Conservation (phyloP, 2,888 invertebrate species). For the Yponomeuta sedellus region DNA sequence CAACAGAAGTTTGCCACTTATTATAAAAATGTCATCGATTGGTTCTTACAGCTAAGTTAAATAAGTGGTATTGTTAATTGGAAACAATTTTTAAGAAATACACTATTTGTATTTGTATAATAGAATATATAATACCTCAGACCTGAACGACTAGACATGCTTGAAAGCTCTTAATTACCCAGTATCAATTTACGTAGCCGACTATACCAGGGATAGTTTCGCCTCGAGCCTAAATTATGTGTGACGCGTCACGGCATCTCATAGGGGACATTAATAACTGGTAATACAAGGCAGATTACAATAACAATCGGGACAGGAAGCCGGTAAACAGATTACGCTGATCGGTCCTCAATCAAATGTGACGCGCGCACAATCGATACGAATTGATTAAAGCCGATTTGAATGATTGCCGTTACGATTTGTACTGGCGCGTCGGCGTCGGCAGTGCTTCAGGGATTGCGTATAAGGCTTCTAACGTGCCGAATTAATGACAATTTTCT, state of each 20-base stretch:
- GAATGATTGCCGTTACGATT: slow-evolving; percentile 54
- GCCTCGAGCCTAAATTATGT: background rate
- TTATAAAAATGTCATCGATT: too few species aligned
- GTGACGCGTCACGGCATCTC: slow-evolving; percentile 25
- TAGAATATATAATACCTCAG: background rate
- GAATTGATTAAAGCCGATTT: slow-evolving; percentile 47
- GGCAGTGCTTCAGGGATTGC: background rate
- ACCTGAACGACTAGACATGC: background rate
- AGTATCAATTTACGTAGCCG: background rate
- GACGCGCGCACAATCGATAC: slow-evolving; percentile 61
- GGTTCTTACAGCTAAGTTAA: too few species aligned
- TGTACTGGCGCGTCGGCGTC: slow-evolving; percentile 35
- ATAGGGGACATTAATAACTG: slow-evolving; percentile 59
- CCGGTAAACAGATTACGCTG: slow-evolving; percentile 68
- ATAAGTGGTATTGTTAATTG: too few species aligned
- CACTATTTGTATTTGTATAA: too few species aligned
- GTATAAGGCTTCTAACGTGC: slow-evolving; percentile 1
- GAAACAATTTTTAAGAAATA: too few species aligned
- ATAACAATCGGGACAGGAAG: slow-evolving; percentile 66
- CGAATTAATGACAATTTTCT: background rate
- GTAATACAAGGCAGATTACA: slow-evolving; percentile 62
- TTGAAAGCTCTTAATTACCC: background rate
- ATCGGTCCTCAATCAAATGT: slow-evolving; percentile 60
- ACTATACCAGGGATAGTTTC: background rate
- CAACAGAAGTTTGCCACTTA: too few species aligned